Evolutionary conservation across 2,113 vertebrate genomes (phyloP), one percentile per base, ranked within the genome.

Genomic region (Ancistrus triradiatus): DNA sequence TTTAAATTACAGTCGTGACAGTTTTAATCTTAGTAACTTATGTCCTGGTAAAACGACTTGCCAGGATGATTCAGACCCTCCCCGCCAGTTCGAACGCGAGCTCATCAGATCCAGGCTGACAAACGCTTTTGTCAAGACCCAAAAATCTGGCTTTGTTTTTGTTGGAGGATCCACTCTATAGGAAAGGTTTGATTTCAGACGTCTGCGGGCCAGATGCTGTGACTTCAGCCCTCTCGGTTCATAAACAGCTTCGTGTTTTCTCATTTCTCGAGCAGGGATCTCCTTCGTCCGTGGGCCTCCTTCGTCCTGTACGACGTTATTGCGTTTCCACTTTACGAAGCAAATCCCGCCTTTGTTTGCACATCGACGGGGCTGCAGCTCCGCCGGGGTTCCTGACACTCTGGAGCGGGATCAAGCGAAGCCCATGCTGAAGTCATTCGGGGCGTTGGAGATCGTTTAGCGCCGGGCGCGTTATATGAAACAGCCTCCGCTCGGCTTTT

Each of bases 261-360:
- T 31, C 7, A 7, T 7, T 31, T 31, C 7, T 31, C 27, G 7
- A 31, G 7, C 27, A 31, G 27, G 27, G 57, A 57, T 58, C 49
- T 53, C 13, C 13, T 10, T 40, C 37, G 19, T 63, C 22, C 6
- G 13, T 44, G 60, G 27, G 14, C 18, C 55, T 40, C 27, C 69
- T 67, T 72, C 31, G 4, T 66, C 6, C 55, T 44, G 58, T 67
- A n/a, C 5, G 7, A 4, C 37, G 57, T 51, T 56, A 31, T 77
- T 74, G 72, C 75, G 76, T 78, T 78, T 76, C 62, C 74, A 58
- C 48, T 69, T 68, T 66, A 49, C 68, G 59, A 83, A 77, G 74
- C 75, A 72, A 79, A 77, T 76, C 73, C 67, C 65, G 33, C 66
- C 49, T 68, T 69, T 76, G 74, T 79, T 75, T 46, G 40, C 74